Conservation (phyloP, 2,888 invertebrate genomes). For the Melipona bicolor region DNA sequence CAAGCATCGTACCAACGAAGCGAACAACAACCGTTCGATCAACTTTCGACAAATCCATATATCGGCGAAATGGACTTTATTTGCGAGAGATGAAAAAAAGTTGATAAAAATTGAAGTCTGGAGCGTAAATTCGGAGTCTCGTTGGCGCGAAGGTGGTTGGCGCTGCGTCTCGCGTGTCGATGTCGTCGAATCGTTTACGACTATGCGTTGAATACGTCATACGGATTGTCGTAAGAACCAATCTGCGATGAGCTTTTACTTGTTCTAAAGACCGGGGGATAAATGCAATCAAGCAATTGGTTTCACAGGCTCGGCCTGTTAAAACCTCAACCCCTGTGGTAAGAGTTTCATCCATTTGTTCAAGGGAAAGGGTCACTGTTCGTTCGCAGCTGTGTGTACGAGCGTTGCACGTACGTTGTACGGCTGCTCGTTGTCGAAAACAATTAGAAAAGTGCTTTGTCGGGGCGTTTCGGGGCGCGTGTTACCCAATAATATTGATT, state of each 20-base stretch:
- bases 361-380: slow-evolving; percentile 63
- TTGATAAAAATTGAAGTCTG: background rate
- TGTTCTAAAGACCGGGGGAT: slow-evolving; percentile 54
- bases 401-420: background rate
- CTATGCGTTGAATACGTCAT: slow-evolving; percentile 6
- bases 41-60: background rate
- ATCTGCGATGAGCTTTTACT: slow-evolving; percentile 52
- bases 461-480: slow-evolving; percentile 33
- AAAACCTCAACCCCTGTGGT: slow-evolving; percentile 62
- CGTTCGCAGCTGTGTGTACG: slow-evolving; percentile 3
- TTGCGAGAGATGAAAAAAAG: background rate
- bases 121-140: background rate
- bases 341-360: slow-evolving; percentile 73
- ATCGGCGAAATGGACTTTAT: background rate
- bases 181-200: background rate
- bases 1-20: background rate
- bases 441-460: slow-evolving; percentile 72
- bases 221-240: slow-evolving; percentile 45
- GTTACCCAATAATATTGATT: slow-evolving; percentile 38
- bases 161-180: background rate
- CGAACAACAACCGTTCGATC: background rate
- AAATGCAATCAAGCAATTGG: slow-evolving; percentile 71
- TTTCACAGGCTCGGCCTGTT: slow-evolving; percentile 54
- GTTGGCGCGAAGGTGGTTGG: background rate
- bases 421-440: slow-evolving; percentile 55